Percentiles rank a stretch among this genome's conserved stretches.
Evolutionary conservation across 2,797 vertebrate genomes (phyloP).

Genomic region (Centropyge bicolor): DNA sequence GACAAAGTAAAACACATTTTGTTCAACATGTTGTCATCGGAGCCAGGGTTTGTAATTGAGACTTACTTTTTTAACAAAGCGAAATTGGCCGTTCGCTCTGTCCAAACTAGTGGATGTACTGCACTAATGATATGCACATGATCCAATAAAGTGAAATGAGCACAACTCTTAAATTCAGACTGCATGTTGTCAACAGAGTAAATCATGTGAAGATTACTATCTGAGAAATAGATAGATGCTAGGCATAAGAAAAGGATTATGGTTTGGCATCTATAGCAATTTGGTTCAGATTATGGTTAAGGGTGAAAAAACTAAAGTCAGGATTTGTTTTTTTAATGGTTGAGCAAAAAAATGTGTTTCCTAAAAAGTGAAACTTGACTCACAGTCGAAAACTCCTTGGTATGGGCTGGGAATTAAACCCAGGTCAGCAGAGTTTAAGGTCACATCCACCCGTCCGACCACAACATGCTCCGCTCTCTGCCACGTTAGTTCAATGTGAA

Average conservation of each 20-base stretch:
- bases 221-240: constrained; percentile 39
- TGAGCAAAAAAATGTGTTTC: constrained; percentile 27
- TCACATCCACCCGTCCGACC: constrained; percentile 52
- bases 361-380: constrained; percentile 39
- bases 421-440: constrained; percentile 66
- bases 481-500: constrained; percentile 42
- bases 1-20: not conserved
- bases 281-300: constrained; percentile 48
- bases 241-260: constrained; percentile 30
- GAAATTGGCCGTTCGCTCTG: not conserved
- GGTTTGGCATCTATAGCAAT: constrained; percentile 56
- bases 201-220: constrained; percentile 49
- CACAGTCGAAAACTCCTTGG: constrained; percentile 34
- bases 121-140: constrained; percentile 35
- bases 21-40: not conserved
- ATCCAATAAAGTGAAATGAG: constrained; percentile 45
- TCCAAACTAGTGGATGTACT: constrained; percentile 5
- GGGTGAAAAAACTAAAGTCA: constrained; percentile 47
- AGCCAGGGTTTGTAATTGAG: not conserved
- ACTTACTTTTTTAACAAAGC: not conserved
- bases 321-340: constrained; percentile 35
- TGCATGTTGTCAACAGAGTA: constrained; percentile 44
- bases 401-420: constrained; percentile 49
- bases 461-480: constrained; percentile 66
- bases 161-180: constrained; percentile 39